phyloP scores from a whole-genome alignment of 2,797 vertebrate genomes.

The Enteromius treurensis region DNA sequence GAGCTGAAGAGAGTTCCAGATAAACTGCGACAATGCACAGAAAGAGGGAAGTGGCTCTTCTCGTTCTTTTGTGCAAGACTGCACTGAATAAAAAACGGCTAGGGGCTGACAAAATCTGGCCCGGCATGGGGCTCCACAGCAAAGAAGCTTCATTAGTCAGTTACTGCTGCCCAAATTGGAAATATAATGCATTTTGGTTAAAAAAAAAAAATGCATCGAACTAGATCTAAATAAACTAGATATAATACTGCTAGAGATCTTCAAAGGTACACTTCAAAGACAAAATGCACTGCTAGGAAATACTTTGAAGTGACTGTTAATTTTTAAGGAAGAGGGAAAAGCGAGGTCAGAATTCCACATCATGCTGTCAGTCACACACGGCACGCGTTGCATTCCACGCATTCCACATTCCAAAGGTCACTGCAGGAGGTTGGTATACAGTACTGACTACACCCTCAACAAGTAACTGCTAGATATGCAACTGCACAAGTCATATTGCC shows the following conservation, averaged over 20 bases:
- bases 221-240: neutral
- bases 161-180: conserved; percentile 16
- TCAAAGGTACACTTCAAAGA: conserved; percentile 9
- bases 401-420: conserved; percentile 51
- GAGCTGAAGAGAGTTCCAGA: conserved; percentile 30
- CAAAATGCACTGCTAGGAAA: neutral
- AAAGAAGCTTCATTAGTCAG: neutral
- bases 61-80: neutral
- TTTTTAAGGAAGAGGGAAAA: conserved; percentile 33
- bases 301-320: neutral
- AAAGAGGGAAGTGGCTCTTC: conserved; percentile 40
- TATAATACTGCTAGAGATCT: neutral
- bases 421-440: conserved; percentile 35
- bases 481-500: neutral
- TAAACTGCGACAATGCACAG: conserved; percentile 23
- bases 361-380: conserved; percentile 32
- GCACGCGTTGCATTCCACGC: conserved; percentile 41
- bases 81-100: conserved; percentile 27
- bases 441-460: conserved; percentile 38
- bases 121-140: neutral
- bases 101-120: conserved; percentile 2
- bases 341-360: conserved; percentile 40
- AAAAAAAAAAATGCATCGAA: neutral
- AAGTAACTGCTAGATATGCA: conserved; percentile 23
- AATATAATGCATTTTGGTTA: neutral